A percentile compares a stretch with the other conserved stretches of the same genome.
Conservation (phyloP, 2,113 vertebrate genomes). For the Craseonycteris thonglongyai region DNA sequence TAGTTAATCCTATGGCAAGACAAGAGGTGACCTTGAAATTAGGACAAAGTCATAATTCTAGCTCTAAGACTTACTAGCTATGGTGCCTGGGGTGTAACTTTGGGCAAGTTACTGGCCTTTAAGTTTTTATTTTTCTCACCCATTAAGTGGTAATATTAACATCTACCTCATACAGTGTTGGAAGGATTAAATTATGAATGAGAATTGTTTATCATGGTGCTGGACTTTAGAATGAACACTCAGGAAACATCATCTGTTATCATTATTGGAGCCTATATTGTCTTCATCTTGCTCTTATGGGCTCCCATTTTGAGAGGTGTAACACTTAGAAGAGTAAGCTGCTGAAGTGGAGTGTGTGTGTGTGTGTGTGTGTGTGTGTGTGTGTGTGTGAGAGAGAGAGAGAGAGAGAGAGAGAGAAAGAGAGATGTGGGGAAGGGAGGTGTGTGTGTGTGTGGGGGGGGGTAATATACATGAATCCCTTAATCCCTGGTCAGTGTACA, state of each 20-base stretch:
- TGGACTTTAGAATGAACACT: neutral
- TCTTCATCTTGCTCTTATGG: neutral
- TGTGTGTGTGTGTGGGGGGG: too few relatives aligned
- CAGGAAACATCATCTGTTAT: neutral
- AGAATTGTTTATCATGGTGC: neutral
- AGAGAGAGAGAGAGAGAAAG: neutral
- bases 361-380: neutral
- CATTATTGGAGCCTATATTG: neutral
- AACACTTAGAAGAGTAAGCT: neutral
- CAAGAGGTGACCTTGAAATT: neutral
- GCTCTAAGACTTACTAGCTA: neutral
- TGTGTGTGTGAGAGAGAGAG: neutral
- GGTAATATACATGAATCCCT: neutral
- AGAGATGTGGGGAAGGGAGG: neutral
- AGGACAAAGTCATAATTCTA: neutral
- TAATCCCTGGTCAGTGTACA: neutral
- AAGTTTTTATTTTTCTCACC: neutral
- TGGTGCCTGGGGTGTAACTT: neutral
- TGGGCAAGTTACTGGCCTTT: neutral
- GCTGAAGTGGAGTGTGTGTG: neutral
- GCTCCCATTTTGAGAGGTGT: neutral
- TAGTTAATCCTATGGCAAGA: neutral
- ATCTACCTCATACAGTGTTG: neutral
- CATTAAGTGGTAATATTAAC: neutral
- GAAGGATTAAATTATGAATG: neutral